Base-by-base conservation (phyloP, 2,113 vertebrate genomes). In the Pachypanchax playfairii region DNA sequence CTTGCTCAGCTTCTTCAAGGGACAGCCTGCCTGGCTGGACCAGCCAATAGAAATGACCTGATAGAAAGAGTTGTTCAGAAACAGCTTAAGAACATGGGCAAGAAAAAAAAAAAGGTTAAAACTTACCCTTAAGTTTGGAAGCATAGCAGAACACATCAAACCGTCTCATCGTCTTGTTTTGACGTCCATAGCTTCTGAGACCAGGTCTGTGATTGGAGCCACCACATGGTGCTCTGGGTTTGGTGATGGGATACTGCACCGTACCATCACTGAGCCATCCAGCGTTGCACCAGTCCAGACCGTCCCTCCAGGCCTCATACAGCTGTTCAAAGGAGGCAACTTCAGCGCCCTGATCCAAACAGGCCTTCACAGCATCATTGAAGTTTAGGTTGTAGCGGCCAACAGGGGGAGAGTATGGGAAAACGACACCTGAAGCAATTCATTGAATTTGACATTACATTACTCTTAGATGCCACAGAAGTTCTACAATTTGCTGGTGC, bases 261-360 rank as follows among this genome's bases (percentile, higher is more conserved):
- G 95, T 94, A 22, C 94, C 94, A 0, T 99, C 97, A 0, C 61
- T 94, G 57, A 99, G 93, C 97, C 97, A 99, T 75, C 97, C 97
- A 0, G 97, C 97, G 0, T 99, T 99, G 83, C 97, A 99, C 97
- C 97, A 99, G 80, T 99, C 94, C 73, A 99, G 80, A 17, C 97
- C 97, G 0, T 41, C 76, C 51, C 87, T 88, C 96, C 96, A 99
- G 62, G 95, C 95, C 0, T 93, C 80, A 0, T 90, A 91, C 18
- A 99, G 89, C 87, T 99, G 96, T 25, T 96, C 94, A 0, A 92
- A 93, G 25, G 92, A 93, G 18, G 97, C 97, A 0, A 98, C 87
- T 41, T 89, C 77, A 0, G 96, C 88, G 22, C 91, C 94, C 82
- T 98, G 97, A 9, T 91, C 91, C 69, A 58, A 21, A 35, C 97